Conservation (phyloP, 2,113 vertebrate species). For the Macroglossus sobrinus region DNA sequence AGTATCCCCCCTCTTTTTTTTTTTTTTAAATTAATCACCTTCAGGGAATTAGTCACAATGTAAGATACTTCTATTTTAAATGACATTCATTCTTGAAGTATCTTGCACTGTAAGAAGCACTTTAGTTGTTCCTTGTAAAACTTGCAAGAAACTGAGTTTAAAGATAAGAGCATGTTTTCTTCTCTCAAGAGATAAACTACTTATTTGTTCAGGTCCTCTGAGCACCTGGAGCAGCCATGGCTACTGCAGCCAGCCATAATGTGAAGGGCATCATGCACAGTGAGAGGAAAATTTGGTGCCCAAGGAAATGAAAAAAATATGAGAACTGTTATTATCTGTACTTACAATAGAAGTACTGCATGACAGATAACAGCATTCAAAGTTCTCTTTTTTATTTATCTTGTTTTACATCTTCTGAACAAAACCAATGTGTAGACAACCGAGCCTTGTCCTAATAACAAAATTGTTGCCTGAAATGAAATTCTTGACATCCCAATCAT, state of each 20-base stretch:
- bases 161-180: slow-evolving; percentile 27
- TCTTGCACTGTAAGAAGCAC: not conserved
- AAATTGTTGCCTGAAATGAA: slow-evolving; percentile 83
- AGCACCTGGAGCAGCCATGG: not conserved
- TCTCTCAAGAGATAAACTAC: not conserved
- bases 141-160: not conserved
- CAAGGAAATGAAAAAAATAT: slow-evolving; percentile 88
- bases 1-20: not conserved
- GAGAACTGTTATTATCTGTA: slow-evolving; percentile 82
- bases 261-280: slow-evolving; percentile 61
- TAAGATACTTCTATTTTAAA: not conserved
- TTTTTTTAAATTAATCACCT: not conserved
- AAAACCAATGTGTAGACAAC: slow-evolving; percentile 80
- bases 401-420: slow-evolving; percentile 80
- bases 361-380: slow-evolving; percentile 78
- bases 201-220: slow-evolving; percentile 19
- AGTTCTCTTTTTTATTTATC: slow-evolving; percentile 78
- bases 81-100: not conserved
- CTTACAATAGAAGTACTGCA: slow-evolving; percentile 79
- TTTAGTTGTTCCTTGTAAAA: not conserved
- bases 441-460: slow-evolving; percentile 81
- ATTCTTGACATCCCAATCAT: slow-evolving; percentile 85
- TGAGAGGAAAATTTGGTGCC: slow-evolving; percentile 72
- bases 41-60: not conserved
- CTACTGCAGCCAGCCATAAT: slow-evolving; percentile 46